Percentiles rank a stretch among this genome's conserved stretches.
These are phyloP conservation scores for Drosophila kepulauana DNA, from an alignment of 1,140 invertebrate genomes.

Conservation along the genomic window DNA sequence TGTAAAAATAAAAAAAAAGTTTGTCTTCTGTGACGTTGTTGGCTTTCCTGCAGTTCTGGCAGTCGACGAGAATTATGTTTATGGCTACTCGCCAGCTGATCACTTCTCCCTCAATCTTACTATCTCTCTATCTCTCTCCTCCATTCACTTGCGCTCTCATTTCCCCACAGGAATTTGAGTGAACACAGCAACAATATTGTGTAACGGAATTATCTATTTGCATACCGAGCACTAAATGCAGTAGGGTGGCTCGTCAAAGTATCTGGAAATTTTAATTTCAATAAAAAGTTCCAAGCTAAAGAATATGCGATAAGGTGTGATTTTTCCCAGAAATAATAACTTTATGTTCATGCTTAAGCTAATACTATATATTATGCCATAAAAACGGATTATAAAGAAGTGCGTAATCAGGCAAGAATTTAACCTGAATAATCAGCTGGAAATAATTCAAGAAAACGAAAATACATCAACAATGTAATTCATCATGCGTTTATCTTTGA, in stretches of 20 bases:
- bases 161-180: not conserved
- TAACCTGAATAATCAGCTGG: conserved; percentile 3
- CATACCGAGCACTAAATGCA: not conserved
- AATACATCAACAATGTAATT: not conserved
- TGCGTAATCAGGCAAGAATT: not conserved
- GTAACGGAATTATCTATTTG: conserved; percentile 9
- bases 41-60: conserved; percentile 47
- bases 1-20: conserved; percentile 40
- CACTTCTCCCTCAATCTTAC: not conserved
- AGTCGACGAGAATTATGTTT: conserved; percentile 65
- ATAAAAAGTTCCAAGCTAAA: not conserved
- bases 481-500: no score
- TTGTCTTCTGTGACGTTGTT: conserved; percentile 54
- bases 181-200: conserved; percentile 13
- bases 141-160: not conserved
- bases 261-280: not conserved
- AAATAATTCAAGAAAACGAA: not conserved
- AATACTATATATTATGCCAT: conserved; percentile 9
- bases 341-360: not conserved
- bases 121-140: not conserved
- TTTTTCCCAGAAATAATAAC: not conserved
- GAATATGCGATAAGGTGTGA: not conserved
- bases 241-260: conserved; percentile 12
- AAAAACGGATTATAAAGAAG: not conserved
- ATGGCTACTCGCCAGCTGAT: conserved; percentile 52